Percentiles rank a stretch among this genome's conserved stretches.
Conservation (phyloP, 2,888 invertebrate genomes). For the Ceramica pisi region DNA sequence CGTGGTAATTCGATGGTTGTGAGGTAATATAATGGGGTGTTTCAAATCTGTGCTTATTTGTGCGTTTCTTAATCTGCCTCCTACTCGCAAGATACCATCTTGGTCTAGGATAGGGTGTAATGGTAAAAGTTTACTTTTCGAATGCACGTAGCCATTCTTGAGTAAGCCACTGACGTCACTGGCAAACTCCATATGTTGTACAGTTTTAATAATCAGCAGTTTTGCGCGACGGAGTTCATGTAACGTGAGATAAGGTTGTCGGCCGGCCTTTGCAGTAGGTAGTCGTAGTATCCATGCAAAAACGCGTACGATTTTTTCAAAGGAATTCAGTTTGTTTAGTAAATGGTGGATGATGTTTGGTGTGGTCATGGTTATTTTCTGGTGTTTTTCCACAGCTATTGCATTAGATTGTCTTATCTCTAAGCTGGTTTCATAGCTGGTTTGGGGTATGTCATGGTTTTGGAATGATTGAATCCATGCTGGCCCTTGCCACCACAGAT, state of each 20-base stretch:
- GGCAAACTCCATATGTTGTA: slow-evolving; percentile 3
- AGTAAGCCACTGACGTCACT: neutral
- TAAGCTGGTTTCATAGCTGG: neutral
- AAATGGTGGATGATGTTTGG: neutral
- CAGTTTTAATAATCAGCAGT: slow-evolving; percentile 7
- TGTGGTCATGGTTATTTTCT: no score
- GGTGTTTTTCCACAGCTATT: neutral
- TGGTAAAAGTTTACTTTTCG: no score
- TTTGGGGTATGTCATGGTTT: neutral
- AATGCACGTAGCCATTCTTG: neutral
- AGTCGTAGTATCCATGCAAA: slow-evolving; percentile 9
- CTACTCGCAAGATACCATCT: neutral
- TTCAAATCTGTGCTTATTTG: neutral
- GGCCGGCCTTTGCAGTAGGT: neutral
- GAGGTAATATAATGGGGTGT: neutral
- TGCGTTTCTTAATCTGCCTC: neutral
- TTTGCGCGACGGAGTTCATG: slow-evolving; percentile 3
- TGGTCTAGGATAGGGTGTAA: slow-evolving; percentile 4
- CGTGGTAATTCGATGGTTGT: neutral
- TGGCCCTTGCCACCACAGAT: neutral
- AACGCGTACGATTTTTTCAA: neutral
- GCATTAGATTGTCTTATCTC: neutral
- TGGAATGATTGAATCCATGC: neutral
- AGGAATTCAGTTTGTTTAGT: neutral
- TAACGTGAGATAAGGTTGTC: slow-evolving; percentile 1